A percentile compares a stretch with the other conserved stretches of the same genome.
These are phyloP conservation scores for Oligia latruncula DNA, from an alignment of 2,888 invertebrate genomes.

Conservation along the genomic window DNA sequence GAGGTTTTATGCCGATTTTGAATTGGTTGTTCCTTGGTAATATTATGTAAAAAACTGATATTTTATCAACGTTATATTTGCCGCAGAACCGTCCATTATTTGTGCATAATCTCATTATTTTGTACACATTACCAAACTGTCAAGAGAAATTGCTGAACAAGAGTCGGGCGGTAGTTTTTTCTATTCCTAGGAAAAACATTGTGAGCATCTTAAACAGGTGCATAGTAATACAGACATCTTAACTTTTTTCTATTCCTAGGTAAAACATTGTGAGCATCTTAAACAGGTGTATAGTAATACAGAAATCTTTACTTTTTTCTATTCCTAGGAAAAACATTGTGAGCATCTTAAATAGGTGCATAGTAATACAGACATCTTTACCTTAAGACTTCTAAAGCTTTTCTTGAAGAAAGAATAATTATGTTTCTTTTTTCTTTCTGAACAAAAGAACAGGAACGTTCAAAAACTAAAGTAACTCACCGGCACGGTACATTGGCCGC, in stretches of 20 bases:
- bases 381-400: neutral
- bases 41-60: neutral
- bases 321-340: neutral
- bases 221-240: neutral
- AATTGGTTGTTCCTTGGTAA: neutral
- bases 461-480: slow-evolving; percentile 46
- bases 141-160: neutral
- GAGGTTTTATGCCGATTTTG: neutral
- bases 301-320: too few relatives aligned
- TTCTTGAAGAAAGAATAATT: slow-evolving; percentile 10
- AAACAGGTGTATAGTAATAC: neutral
- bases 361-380: neutral
- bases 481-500: slow-evolving; percentile 29
- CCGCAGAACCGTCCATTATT: neutral
- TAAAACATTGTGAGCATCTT: neutral
- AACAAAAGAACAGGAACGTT: slow-evolving; percentile 31
- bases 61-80: neutral
- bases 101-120: neutral
- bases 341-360: neutral
- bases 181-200: neutral
- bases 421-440: slow-evolving; percentile 22
- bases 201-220: neutral
- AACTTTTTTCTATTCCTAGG: neutral
- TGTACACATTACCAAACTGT: neutral
- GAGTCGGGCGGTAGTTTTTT: neutral